Evolutionary conservation across 1,140 invertebrate species (phyloP).

Genomic region (Tetranychus urticae): DNA sequence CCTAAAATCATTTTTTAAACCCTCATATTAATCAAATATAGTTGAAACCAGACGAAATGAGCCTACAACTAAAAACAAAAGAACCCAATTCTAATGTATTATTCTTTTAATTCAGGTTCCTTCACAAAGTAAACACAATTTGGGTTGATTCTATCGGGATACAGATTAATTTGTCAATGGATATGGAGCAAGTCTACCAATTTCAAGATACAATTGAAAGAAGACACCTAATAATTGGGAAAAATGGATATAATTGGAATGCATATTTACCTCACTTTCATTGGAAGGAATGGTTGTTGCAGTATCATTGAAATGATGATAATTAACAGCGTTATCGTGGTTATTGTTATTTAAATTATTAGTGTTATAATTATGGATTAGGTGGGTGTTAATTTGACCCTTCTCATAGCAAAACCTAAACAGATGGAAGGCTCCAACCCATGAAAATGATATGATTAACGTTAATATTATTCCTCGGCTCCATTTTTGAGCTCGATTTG

Average conservation of each 20-base stretch:
- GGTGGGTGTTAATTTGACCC: slow-evolving; percentile 5
- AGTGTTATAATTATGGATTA: neutral
- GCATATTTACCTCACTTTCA: neutral
- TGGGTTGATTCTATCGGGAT: too few species aligned
- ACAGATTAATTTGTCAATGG: too few species aligned
- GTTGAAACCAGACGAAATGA: too few species aligned
- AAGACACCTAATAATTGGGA: too few species aligned
- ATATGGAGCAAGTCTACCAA: too few species aligned
- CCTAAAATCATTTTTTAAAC: too few species aligned
- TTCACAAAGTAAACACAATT: too few species aligned
- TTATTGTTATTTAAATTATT: neutral
- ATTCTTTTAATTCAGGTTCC: too few species aligned
- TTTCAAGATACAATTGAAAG: too few species aligned
- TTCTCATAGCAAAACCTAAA: slow-evolving; percentile 55
- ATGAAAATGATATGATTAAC: slow-evolving; percentile 52
- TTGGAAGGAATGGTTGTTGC: neutral
- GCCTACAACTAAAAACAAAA: too few species aligned
- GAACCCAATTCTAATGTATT: too few species aligned
- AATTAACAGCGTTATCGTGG: neutral
- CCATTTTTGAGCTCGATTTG: slow-evolving; percentile 29
- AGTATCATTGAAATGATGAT: neutral
- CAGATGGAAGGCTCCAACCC: slow-evolving; percentile 65
- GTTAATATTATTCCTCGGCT: slow-evolving; percentile 65
- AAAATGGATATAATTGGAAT: neutral
- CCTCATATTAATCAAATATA: too few species aligned